Base-by-base conservation (phyloP, 2,888 invertebrate species). In the Epinotia nisella region DNA sequence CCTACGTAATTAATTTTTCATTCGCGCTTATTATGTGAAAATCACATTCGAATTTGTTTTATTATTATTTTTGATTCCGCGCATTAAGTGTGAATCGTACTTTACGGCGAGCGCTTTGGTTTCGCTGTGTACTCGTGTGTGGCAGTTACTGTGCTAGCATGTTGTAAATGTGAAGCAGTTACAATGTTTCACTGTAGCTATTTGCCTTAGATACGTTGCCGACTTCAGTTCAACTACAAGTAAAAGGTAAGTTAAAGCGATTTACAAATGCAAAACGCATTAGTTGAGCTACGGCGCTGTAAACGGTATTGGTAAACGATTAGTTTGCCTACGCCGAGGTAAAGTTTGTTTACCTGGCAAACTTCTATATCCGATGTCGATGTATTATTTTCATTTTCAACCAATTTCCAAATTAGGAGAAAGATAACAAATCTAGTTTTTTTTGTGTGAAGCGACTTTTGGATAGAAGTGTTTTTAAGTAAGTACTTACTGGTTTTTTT, bases 181-280 rank as follows among this genome's bases (percentile, higher is more conserved):
- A 66, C 66, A 66, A 66, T 66, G 66, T 66, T 66, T 66, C 55
- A 66, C 55, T n/a, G 55, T 10, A 41, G 55, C 55, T 41, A 65
- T 65, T 66, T 56, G 66, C 55, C n/a, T 53, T 21, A 56, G 51
- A 39, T 39, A 39, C 41, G 45, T 39, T 55, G 39, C n/a, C 55
- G 39, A 41, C 66, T 55, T 66, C 41, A 55, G n/a, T 55, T 1
- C 15, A 19, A 66, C 53, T 19, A 9, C 45, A 45, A 45, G 15
- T 45, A 49, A 49, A 49, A 49, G 49, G n/a, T 49, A 49, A 45
- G n/a, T 49, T n/a, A 49, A 49, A 15, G 49, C 49, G n/a, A 49
- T 13, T 49, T 49, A 49, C 49, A 49, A 49, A 49, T 49, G 49
- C 5, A 49, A 49, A 49, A 49, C 49, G n/a, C 49, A 49, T n/a